Evolutionary conservation across 2,888 invertebrate genomes (phyloP).

Genomic region (Drosophila cognata): DNA sequence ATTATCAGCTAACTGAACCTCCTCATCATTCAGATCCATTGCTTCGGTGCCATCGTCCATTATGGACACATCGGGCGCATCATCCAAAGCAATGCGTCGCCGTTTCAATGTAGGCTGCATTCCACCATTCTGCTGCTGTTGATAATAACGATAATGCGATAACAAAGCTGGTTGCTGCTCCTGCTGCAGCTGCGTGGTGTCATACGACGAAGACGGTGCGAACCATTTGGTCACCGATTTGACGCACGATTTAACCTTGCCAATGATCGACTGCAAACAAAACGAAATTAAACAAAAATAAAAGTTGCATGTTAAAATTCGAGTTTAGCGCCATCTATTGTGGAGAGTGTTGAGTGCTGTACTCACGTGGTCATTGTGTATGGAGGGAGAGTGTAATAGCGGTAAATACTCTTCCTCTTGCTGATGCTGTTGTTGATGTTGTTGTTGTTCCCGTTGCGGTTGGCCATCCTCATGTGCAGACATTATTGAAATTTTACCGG

Average conservation of each 20-base stretch:
- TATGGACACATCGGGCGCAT: constrained; percentile 40
- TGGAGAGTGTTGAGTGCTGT: constrained; percentile 39
- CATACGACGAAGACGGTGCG: constrained; percentile 66
- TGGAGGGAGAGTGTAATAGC: not conserved
- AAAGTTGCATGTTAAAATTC: not conserved
- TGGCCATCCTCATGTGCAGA: constrained; percentile 63
- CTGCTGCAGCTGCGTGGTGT: constrained; percentile 11
- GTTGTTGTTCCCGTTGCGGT: constrained; percentile 22
- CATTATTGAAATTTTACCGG: constrained; percentile 69
- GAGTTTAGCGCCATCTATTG: constrained; percentile 4
- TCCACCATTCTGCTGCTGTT: constrained; percentile 54
- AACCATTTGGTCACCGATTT: constrained; percentile 83
- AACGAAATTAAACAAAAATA: not conserved
- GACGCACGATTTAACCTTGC: constrained; percentile 83
- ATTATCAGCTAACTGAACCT: constrained; percentile 69
- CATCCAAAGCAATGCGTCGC: constrained; percentile 74
- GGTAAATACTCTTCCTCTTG: not conserved
- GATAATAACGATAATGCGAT: constrained; percentile 1
- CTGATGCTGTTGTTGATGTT: constrained; percentile 2
- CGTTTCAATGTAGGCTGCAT: constrained; percentile 62
- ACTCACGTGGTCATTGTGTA: constrained; percentile 62
- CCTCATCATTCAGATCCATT: constrained; percentile 66
- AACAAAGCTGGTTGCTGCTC: constrained; percentile 32
- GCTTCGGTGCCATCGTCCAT: constrained; percentile 68
- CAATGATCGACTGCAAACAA: constrained; percentile 81